Evolutionary conservation across 2,797 vertebrate species (phyloP).

Genomic region (Garrulus glandarius): DNA sequence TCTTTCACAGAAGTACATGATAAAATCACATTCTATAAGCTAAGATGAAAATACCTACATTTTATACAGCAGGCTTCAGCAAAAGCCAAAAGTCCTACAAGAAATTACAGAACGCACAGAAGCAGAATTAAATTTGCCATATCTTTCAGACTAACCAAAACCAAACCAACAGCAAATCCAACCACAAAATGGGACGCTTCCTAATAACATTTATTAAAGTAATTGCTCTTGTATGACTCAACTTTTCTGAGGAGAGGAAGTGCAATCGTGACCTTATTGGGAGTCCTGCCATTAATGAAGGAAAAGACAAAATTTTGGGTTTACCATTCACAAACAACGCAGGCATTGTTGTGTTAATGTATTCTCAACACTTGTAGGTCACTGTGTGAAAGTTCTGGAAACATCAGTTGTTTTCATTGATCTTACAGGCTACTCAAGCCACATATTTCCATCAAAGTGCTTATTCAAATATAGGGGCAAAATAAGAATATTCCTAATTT

Average conservation of each 20-base stretch:
- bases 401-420: not conserved
- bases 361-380: not conserved
- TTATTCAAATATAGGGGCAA: not conserved
- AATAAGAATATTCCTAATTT: not conserved
- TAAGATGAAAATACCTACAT: not conserved
- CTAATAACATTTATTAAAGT: conserved; percentile 29
- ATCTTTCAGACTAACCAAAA: not conserved
- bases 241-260: conserved; percentile 14
- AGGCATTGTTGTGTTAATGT: not conserved
- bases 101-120: not conserved
- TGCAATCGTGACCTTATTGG: not conserved
- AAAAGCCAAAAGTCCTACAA: not conserved
- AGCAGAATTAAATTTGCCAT: not conserved
- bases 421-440: not conserved
- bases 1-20: not conserved
- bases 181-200: not conserved
- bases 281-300: not conserved
- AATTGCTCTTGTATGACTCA: conserved; percentile 29
- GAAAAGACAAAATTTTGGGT: not conserved
- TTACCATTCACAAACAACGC: not conserved
- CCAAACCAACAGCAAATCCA: not conserved
- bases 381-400: not conserved
- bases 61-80: not conserved
- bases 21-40: not conserved
- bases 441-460: not conserved